Percentiles rank a stretch among this genome's conserved stretches.
Conservation (phyloP, 2,797 vertebrate genomes). For the Siniperca undulata region DNA sequence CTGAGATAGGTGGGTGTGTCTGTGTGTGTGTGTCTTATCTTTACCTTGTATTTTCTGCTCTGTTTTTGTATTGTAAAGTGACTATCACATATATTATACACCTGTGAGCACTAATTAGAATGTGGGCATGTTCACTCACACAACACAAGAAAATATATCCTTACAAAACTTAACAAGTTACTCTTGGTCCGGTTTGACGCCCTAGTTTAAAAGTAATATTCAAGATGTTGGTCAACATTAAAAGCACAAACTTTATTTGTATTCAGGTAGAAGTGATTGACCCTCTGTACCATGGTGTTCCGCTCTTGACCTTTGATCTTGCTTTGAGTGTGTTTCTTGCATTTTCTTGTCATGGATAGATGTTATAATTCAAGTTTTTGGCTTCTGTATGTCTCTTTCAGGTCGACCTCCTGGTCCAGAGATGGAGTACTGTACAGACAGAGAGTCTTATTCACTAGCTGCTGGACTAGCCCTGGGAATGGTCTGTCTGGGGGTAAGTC, state of each 20-base stretch:
- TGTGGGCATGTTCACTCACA: neutral
- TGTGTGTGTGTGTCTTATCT: slow-evolving; percentile 4
- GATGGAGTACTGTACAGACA: slow-evolving; percentile 98
- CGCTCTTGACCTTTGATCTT: neutral
- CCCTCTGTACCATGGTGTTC: too few relatives aligned
- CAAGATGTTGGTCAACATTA: neutral
- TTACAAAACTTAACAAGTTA: neutral
- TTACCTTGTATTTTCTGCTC: neutral
- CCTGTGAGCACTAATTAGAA: neutral
- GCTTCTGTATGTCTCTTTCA: slow-evolving; percentile 65
- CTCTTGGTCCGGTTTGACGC: neutral
- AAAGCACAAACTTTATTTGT: neutral
- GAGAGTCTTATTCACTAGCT: slow-evolving; percentile 97
- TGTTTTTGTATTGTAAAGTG: neutral
- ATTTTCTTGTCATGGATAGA: neutral
- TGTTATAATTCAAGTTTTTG: neutral
- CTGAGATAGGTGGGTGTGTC: slow-evolving; percentile 95
- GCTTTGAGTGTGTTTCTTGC: neutral
- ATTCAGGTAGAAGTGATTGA: neutral
- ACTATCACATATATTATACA: neutral
- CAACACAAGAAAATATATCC: too few relatives aligned
- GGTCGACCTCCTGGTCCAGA: slow-evolving; percentile 97
- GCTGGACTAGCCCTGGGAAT: slow-evolving; percentile 97
- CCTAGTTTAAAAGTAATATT: neutral
- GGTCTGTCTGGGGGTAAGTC: slow-evolving; percentile 95